Base-by-base conservation (phyloP, 2,113 vertebrate genomes). In the Miniopterus natalensis region DNA sequence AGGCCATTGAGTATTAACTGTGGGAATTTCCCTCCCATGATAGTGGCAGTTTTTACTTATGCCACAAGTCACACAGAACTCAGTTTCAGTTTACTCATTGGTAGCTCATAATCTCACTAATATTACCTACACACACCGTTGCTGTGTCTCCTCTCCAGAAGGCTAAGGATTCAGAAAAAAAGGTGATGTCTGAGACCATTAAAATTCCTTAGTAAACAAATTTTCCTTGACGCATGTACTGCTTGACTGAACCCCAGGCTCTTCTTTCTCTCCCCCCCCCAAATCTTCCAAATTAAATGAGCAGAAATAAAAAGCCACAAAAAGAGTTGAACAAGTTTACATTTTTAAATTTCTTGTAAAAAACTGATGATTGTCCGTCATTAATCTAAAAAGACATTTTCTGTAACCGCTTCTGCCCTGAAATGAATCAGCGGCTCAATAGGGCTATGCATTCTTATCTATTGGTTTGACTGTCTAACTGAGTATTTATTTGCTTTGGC, bases 311-410 rank as follows among this genome's bases (percentile, higher is more conserved):
- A 94, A 95, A 93, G 3, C 29, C 40, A 71, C 74, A 80, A 17
- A 70, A 93, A 92, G 85, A 51, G 18, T 59, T 80, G 15, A 20
- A 18, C 8, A 73, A 10, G 15, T 49, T 81, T 80, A 73, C 27
- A 57, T 94, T 96, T 95, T 90, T 78, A 93, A 93, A 78, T 88
- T 93, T 93, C 75, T 95, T 85, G 10, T 92, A 90, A 93, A 95
- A 84, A 66, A 77, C 55, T 23, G 4, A 78, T 88, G 90, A 70
- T 61, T 47, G 36, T 93, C 42, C 74, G 71, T 51, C 80, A 90
- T 95, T 97, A 92, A 96, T 95, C 83, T 93, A 74, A 93, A 66
- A n/a, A 84, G 87, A 90, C 66, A 36, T 92, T 94, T 96, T 87
- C 92, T 94, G 84, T 94, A 97, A 95, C 75, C 25, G 95, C 95